These are phyloP conservation scores for Chrosomus eos DNA, from an alignment of 2,797 vertebrate species.

Conservation along the genomic window DNA sequence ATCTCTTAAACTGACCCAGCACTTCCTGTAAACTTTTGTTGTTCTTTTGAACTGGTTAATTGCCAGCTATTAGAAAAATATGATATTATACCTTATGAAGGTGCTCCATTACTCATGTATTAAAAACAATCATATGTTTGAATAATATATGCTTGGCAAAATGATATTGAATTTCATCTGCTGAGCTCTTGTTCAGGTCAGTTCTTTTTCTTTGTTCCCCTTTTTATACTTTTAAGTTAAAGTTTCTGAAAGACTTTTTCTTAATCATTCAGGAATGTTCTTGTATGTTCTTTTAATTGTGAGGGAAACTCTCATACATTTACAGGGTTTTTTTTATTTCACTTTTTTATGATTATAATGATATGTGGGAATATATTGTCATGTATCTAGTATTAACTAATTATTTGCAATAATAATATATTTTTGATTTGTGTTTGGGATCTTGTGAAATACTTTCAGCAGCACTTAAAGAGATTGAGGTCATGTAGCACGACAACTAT, in stretches of 20 bases:
- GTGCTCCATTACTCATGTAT: neutral
- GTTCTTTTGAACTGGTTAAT: neutral
- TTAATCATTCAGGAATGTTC: neutral
- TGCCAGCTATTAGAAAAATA: neutral
- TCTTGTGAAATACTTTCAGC: conserved; percentile 56
- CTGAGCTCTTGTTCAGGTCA: neutral
- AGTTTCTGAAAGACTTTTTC: neutral
- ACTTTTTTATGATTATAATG: conserved; percentile 18
- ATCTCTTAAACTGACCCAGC: neutral
- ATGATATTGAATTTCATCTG: neutral
- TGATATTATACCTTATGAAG: neutral
- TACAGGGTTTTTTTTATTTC: neutral
- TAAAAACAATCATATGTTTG: conserved; percentile 4
- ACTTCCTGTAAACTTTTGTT: neutral
- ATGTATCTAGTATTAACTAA: conserved; percentile 48
- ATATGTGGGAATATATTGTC: conserved; percentile 39
- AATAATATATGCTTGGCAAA: conserved; percentile 10
- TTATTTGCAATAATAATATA: conserved; percentile 62
- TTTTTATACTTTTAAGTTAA: conserved; percentile 29
- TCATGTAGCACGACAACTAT: conserved; percentile 52
- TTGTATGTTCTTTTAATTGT: conserved; percentile 4
- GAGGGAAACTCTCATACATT: neutral
- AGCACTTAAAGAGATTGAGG: conserved; percentile 64
- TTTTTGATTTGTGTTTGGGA: conserved; percentile 32
- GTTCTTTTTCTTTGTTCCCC: neutral